Percentiles rank a stretch among this genome's conserved stretches.
These are phyloP conservation scores for Melanotus villosus DNA, from an alignment of 2,888 invertebrate genomes.

Conservation along the genomic window DNA sequence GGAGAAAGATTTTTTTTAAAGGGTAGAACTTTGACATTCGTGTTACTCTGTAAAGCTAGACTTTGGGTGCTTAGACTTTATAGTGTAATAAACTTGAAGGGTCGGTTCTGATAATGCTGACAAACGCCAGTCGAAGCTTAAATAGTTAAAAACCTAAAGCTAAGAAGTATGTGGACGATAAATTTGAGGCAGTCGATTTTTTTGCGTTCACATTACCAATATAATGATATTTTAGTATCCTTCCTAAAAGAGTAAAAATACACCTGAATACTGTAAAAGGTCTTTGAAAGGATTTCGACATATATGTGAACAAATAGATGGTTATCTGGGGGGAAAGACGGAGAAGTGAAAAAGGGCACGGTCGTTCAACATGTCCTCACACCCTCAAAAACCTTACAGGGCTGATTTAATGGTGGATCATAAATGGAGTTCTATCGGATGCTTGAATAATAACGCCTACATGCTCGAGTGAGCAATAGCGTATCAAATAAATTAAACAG, in stretches of 20 bases:
- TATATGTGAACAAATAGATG: conserved; percentile 14
- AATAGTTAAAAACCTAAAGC: neutral
- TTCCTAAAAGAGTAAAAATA: conserved; percentile 12
- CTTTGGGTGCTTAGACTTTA: neutral
- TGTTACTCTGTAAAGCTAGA: no score
- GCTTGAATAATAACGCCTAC: conserved; percentile 20
- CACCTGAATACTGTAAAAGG: conserved; percentile 18
- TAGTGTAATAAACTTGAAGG: conserved; percentile 6
- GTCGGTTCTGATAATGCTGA: neutral
- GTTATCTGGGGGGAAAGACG: conserved; percentile 1
- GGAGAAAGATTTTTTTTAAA: neutral
- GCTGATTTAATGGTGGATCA: conserved; percentile 18
- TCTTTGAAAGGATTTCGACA: conserved; percentile 26
- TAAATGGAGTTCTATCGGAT: conserved; percentile 19
- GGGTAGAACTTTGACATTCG: conserved; percentile 4
- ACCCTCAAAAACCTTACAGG: conserved; percentile 3
- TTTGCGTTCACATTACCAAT: neutral
- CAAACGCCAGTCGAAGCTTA: no score
- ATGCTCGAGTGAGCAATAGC: neutral
- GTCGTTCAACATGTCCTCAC: conserved; percentile 22
- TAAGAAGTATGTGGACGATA: neutral
- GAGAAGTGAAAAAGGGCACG: conserved; percentile 1
- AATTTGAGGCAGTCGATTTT: neutral
- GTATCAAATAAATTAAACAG: neutral
- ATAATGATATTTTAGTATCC: conserved; percentile 21